Base-by-base conservation (phyloP, 1,140 invertebrate genomes). In the Euura saliciscinereae region DNA sequence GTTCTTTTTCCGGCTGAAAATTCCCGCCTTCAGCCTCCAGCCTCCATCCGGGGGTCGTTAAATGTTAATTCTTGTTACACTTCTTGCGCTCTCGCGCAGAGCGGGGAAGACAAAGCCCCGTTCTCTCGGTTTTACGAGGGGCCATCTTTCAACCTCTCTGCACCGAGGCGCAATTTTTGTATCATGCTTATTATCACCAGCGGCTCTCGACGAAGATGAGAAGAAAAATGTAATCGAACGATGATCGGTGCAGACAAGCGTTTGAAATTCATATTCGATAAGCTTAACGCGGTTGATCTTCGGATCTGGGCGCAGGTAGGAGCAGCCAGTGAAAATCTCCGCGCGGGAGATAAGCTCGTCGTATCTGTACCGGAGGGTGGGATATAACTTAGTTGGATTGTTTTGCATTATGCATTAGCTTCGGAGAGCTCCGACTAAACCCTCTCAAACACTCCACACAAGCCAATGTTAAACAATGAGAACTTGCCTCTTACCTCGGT, bases 41-140 rank as follows among this genome's bases (percentile, higher is more conserved):
- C 11, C 65, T 11, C 71, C 43, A 11, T 28, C 28, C 44, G 5
- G 64, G 42, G 65, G 69, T 75, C 78, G 76, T 77, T 78, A 78
- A 78, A 78, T 76, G 74, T 77, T 77, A 77, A 78, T 77, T 74
- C 74, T 45, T 51, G 73, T 77, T 77, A 75, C 77, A 78, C 72
- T 76, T 73, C 69, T 65, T 73, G 65, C 46, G 43, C 2, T 28
- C 64, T 13, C 4, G 28, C 28, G 28, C 28, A 28, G 28, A 28
- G 28, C 28, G 28, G 28, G 28, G 0, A 28, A 28, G 28, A 1
- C 28, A 28, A 28, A 28, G 28, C 28, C 28, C 13, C 8, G 10
- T 59, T 59, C 51, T 59, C 3, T 6, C 51, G 10, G 3, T 59
- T 11, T 59, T 59, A 59, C 6, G 51, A 59, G 10, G 8, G 13